Evolutionary conservation across 2,888 invertebrate genomes (phyloP), one percentile per base, ranked within the genome.

Genomic region (Drosophila pseudotakahashii): DNA sequence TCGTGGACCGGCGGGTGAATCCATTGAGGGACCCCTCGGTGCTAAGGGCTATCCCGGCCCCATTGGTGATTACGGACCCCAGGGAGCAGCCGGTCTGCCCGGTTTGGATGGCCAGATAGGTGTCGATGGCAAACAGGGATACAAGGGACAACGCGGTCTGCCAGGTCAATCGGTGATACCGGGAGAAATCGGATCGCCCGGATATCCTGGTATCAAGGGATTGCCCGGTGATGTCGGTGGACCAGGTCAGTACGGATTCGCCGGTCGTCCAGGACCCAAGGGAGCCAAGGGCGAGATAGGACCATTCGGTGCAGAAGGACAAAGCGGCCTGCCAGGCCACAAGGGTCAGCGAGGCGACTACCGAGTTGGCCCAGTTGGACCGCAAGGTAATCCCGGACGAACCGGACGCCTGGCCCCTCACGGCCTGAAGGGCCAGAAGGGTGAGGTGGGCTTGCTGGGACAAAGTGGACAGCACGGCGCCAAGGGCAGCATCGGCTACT

Each of bases 21-120:
- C 93, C 63, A 44, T 89, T 3, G 59, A 69, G 11, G 96, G 96
- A 23, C 91, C 92, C 0, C 79, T 91, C 32, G 97, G 97, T 14
- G 89, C 92, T 10, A 95, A 95, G 90, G 97, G 97, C 4, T 93
- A 93, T 74, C 92, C 93, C 1, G 97, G 97, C 36, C 91, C 94
- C 50, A 93, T 93, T 26, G 97, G 97, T 42, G 93, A 94, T 66
- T 89, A 91, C 41, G 95, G 97, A 14, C 94, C 93, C 0, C 92
- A 91, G 39, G 97, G 97, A 51, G 89, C 91, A 4, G 91, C 93
- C 6, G 96, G 96, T 36, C 82, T 87, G 10, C 90, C 92, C 63
- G 95, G 94, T 77, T 39, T 75, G 37, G 69, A 82, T 76, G 79
- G 95, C 92, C 50, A 90, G 82, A 47, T 90, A 78, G 87, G 95